Base-by-base conservation (phyloP, 2,113 vertebrate species). In the Hystrix cristata region DNA sequence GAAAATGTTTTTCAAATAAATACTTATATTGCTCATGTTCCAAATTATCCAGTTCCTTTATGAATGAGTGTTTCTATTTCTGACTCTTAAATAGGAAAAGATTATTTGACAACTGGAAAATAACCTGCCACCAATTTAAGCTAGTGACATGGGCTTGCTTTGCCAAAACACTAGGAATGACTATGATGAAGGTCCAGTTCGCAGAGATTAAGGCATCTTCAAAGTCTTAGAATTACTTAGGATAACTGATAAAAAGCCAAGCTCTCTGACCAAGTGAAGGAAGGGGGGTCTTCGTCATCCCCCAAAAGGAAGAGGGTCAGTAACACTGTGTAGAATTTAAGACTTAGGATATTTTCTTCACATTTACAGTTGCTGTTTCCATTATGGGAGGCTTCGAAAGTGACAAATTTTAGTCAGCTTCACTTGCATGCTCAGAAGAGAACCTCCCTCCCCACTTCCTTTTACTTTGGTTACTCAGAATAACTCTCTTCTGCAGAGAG, bases 1-100 rank as follows among this genome's bases (percentile, higher is more conserved):
- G 97, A 98, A 98, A 98, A 91, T 59, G 80, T 97, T 98, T 98
- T 97, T 98, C 96, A 98, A 98, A 98, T 98, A 98, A 98, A 98
- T 91, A 91, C 97, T 98, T 97, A 96, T 43, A 82, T 97, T 98
- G 94, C 98, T 98, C 97, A 74, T 94, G 95, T 97, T 98, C 97
- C 98, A 98, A 97, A 97, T 97, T 97, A 98, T 98, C 98, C 97
- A 97, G 79, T 97, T 95, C 51, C 96, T 98, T 98, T 98, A 98
- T 98, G 98, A 98, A 96, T 96, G 80, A 97, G 94, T 95, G 91
- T 97, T 96, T 96, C 95, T 93, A 48, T 95, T 98, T 98, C 94
- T 97, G 94, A 92, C 72, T 94, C 83, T 95, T 96, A 90, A 96
- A 90, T 96, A 96, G 95, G 90, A 98, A 98, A 98, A 98, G 57